Evolutionary conservation across 2,797 vertebrate genomes (phyloP).

Genomic region (Cygnus olor): DNA sequence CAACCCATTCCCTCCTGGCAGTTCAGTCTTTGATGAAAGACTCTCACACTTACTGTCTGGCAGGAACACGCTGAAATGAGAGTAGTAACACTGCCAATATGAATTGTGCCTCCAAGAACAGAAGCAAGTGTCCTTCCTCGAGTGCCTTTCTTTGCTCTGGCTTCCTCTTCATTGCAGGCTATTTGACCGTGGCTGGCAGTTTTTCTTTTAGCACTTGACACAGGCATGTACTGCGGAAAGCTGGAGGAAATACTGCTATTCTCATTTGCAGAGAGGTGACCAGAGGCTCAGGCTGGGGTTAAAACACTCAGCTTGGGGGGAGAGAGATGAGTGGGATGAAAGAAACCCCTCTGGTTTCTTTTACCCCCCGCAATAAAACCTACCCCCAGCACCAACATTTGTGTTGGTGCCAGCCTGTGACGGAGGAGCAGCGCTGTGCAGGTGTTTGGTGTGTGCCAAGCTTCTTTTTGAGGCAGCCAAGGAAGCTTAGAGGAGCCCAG

Average conservation of each 20-base stretch:
- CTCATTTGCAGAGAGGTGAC: not conserved
- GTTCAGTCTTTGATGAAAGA: not conserved
- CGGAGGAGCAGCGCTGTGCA: not conserved
- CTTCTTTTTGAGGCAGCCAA: not conserved
- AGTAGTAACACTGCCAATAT: not conserved
- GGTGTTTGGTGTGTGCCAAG: not conserved
- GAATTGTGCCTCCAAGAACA: not conserved
- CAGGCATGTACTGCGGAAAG: rapidly evolving
- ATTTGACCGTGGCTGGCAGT: not conserved
- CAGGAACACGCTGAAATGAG: not conserved
- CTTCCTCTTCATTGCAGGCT: not conserved
- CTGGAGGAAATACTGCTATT: not conserved
- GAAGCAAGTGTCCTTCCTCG: not conserved
- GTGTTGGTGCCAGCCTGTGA: rapidly evolving
- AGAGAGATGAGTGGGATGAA: no score
- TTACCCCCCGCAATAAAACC: not conserved
- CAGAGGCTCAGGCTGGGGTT: not conserved
- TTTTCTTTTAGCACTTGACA: not conserved
- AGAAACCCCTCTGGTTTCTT: no score
- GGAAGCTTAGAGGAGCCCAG: not conserved
- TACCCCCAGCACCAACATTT: rapidly evolving
- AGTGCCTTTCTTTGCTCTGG: not conserved
- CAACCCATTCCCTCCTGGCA: not conserved
- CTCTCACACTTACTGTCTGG: not conserved
- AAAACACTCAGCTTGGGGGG: not conserved